A percentile compares a stretch with the other conserved stretches of the same genome.
These are phyloP conservation scores for Pachypsylla venusta DNA, from an alignment of 1,140 invertebrate species.

Conservation along the genomic window DNA sequence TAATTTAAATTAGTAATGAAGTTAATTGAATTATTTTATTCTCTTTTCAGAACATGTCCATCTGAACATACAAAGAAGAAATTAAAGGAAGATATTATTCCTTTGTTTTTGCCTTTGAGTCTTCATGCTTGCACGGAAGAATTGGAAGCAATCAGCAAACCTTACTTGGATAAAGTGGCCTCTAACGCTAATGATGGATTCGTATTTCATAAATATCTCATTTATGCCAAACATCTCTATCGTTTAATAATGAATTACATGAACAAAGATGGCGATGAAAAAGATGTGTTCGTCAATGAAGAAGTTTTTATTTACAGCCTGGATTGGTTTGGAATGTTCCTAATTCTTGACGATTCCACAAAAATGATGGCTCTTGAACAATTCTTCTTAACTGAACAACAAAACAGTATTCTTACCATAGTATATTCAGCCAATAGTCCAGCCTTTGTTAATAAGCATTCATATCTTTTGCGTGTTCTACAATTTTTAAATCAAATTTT, in stretches of 20 bases:
- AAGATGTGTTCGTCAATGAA: too few species aligned
- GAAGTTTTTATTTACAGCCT: background rate
- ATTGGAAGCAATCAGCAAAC: background rate
- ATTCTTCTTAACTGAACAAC: background rate
- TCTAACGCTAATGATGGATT: background rate
- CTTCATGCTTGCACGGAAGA: background rate
- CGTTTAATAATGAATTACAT: background rate
- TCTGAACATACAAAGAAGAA: background rate
- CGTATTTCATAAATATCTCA: background rate
- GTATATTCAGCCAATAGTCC: background rate
- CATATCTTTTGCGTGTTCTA: background rate
- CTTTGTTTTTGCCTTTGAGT: constrained; percentile 2
- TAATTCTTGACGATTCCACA: background rate
- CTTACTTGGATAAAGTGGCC: background rate
- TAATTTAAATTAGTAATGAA: background rate
- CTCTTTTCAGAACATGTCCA: background rate
- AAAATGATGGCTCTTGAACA: constrained; percentile 1
- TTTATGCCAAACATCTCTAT: background rate
- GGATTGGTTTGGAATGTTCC: constrained; percentile 2
- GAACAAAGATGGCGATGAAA: background rate
- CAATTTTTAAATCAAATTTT: background rate
- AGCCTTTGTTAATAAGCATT: background rate
- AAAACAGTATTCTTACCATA: background rate
- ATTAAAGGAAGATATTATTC: background rate
- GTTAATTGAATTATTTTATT: background rate